These are phyloP conservation scores for Portevinia maculata DNA, from an alignment of 2,888 invertebrate species.

Conservation along the genomic window DNA sequence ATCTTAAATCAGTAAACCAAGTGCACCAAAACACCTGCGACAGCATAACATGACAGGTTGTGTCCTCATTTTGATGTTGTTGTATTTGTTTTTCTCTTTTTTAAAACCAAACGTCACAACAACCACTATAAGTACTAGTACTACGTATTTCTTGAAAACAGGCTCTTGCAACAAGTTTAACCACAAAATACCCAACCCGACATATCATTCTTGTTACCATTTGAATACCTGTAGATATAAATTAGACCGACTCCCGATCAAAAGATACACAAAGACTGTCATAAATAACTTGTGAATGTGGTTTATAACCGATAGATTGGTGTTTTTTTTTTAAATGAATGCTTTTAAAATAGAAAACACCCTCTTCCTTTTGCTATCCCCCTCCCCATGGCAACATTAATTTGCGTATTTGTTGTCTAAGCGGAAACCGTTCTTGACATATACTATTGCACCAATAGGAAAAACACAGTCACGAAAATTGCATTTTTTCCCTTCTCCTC, in stretches of 20 bases:
- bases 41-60: conserved; percentile 66
- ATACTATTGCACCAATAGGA: conserved; percentile 38
- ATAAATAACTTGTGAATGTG: conserved; percentile 47
- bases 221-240: conserved; percentile 58
- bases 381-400: conserved; percentile 45
- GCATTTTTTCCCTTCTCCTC: conserved; percentile 31
- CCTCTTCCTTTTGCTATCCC: background rate
- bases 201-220: background rate
- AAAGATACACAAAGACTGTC: conserved; percentile 54
- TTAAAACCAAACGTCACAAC: conserved; percentile 52
- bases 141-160: conserved; percentile 53
- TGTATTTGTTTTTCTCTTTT: conserved; percentile 8
- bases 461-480: conserved; percentile 51
- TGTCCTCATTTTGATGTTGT: conserved; percentile 58
- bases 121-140: conserved; percentile 49
- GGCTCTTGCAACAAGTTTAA: conserved; percentile 72
- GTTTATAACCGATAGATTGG: conserved; percentile 46
- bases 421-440: conserved; percentile 55
- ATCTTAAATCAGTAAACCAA: conserved; percentile 28
- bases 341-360: background rate
- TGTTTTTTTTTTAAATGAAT: conserved; percentile 10
- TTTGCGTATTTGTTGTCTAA: conserved; percentile 54
- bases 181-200: conserved; percentile 64
- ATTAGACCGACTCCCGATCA: conserved; percentile 60
- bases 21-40: conserved; percentile 62